These are phyloP conservation scores for Proisotoma minuta DNA, from an alignment of 2,888 invertebrate species.

Conservation along the genomic window DNA sequence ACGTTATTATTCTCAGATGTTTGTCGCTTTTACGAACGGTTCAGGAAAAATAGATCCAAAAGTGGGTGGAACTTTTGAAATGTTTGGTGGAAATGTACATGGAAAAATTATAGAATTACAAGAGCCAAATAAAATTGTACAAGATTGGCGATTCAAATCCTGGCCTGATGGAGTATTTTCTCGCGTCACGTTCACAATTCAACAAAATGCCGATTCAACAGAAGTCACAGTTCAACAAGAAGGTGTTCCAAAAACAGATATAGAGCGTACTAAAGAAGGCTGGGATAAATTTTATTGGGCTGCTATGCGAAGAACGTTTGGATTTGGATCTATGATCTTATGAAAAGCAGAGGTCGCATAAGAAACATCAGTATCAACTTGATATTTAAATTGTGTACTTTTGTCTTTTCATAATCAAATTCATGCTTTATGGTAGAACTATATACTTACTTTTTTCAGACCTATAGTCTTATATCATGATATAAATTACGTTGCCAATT, in stretches of 20 bases:
- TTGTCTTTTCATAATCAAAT: too few relatives aligned
- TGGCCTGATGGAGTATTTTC: constrained; percentile 93
- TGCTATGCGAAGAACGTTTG: constrained; percentile 86
- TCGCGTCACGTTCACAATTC: constrained; percentile 74
- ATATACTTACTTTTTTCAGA: not conserved
- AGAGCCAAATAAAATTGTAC: constrained; percentile 75
- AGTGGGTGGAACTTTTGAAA: constrained; percentile 79
- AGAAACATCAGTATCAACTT: too few relatives aligned
- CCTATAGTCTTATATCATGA: too few relatives aligned
- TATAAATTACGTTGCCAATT: too few relatives aligned
- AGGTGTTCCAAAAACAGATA: constrained; percentile 55
- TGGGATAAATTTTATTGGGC: constrained; percentile 95
- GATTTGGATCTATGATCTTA: constrained; percentile 64
- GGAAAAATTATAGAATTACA: constrained; percentile 78
- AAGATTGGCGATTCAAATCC: constrained; percentile 88
- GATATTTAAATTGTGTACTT: too few relatives aligned
- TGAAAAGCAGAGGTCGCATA: too few relatives aligned
- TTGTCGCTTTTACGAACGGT: constrained; percentile 82
- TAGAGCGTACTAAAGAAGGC: constrained; percentile 73
- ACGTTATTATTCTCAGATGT: constrained; percentile 71
- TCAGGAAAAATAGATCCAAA: constrained; percentile 72
- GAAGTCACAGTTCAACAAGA: constrained; percentile 73
- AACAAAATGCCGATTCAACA: constrained; percentile 84
- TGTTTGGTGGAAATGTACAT: constrained; percentile 87
- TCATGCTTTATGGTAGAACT: not conserved